Conservation (phyloP, 2,888 invertebrate species). For the Agrochola circellaris region DNA sequence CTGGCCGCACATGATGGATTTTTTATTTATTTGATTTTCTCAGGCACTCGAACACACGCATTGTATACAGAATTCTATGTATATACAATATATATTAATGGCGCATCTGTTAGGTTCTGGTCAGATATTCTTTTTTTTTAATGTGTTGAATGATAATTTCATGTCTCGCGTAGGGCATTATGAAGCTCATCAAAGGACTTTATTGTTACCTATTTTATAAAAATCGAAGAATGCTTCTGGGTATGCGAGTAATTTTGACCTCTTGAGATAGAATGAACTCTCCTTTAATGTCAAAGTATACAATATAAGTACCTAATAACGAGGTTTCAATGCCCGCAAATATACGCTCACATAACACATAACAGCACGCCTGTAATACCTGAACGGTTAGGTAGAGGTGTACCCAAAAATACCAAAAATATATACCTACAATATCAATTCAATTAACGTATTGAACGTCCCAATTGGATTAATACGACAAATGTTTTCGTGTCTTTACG, state of each 20-base stretch:
- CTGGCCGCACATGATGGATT: too few relatives aligned
- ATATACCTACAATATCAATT: too few relatives aligned
- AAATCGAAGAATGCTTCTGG: neutral
- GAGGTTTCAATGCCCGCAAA: neutral
- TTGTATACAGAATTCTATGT: neutral
- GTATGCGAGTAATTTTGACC: neutral
- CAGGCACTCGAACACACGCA: neutral
- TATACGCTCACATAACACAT: neutral
- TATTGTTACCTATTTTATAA: neutral
- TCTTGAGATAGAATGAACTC: neutral
- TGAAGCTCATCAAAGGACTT: constrained; percentile 9
- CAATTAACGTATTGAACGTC: too few relatives aligned
- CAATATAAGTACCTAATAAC: neutral
- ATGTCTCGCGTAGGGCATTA: neutral
- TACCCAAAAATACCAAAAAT: too few relatives aligned
- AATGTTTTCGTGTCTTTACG: too few relatives aligned
- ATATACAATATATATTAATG: too few relatives aligned
- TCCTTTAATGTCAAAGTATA: neutral
- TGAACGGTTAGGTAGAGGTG: neutral
- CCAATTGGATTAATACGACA: too few relatives aligned
- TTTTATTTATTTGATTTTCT: neutral
- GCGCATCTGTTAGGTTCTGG: constrained; percentile 12
- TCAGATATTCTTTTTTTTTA: too few relatives aligned
- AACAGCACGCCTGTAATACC: neutral
- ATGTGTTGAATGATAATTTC: neutral